Evolutionary conservation across 1,140 invertebrate species (phyloP), one percentile per base, ranked within the genome.

Genomic region (Polyergus mexicanus): DNA sequence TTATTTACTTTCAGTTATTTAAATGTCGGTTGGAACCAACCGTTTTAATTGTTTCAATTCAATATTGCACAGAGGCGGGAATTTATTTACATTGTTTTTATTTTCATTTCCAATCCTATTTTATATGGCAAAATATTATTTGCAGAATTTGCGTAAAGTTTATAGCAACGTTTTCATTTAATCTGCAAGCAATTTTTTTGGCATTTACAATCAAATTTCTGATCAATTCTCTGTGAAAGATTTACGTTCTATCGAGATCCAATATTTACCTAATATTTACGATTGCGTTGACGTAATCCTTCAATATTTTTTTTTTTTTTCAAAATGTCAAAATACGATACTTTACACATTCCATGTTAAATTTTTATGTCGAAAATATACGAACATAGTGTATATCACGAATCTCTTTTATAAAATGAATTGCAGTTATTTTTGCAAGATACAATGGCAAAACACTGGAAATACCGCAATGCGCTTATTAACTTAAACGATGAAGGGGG

Each of bases 1-100:
- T 65, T 77, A 65, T 65, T 77, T 7, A 38, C 58, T 51, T 62
- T 76, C 19, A 75, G 32, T 77, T 77, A 28, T 80, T 80, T 69
- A 38, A 68, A 41, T 41, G 13, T 41, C 51, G 25, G 5, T 54
- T 66, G 22, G 68, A 78, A 35, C n/a, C 44, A 19, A 16, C 13
- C 41, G 44, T 41, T 54, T 65, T 78, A 47, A 77, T 77, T n/a
- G 41, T 51, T 80, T 54, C 32, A 38, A 54, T 68, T 56, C 41
- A n/a, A 56, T 56, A 51, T 4, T 8, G 8, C 22, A 19, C 19
- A 13, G 10, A 38, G 25, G 25, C 8, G 32, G 22, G 2, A 63
- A 80, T 56, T 69, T 3, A 13, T 78, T 28, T 56, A 13, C 16
- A 38, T 51, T 54, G 60, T 25, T 38, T 54, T 13, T 54, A 69